Evolutionary conservation across 2,888 invertebrate species (phyloP), one percentile per base, ranked within the genome.

Genomic region (Pollenia amentaria): DNA sequence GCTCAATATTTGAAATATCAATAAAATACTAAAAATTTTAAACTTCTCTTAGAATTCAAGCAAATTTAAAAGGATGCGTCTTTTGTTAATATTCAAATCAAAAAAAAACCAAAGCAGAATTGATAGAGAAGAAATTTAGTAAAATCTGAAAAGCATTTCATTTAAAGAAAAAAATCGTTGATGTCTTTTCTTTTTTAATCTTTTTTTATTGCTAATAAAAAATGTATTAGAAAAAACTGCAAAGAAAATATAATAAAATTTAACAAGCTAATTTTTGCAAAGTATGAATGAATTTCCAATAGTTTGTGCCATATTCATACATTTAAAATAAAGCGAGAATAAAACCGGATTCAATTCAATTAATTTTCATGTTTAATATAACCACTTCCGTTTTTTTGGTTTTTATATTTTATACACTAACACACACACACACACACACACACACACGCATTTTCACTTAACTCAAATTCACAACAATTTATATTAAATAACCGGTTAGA

Each of bases 281-380:
- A 65, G 12, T 48, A 60, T 64, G 38, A 40, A 53, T 16, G 18
- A 38, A 69, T 62, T 60, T 48, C 16, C 51, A 65, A 60, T 55
- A 44, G 69, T 6, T 38, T 44, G 12, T 60, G n/a, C 40, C 69
- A 65, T 64, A 46, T 62, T 73, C 40, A 60, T 57, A 51, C 57
- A 67, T 51, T 57, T 69, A 3, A 65, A 73, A 77, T 72, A 64
- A 83, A 64, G 55, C 14, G 42, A 85, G 80, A 62, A 72, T 72
- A 79, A 80, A 86, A 85, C 72, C 69, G 76, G 69, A 85, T 75
- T 40, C 84, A 85, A 87, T 84, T 81, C 81, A 87, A 88, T 89
- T 89, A 87, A 87, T 89, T 87, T 88, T 85, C 87, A 89, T 88
- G 79, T 79, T 83, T 85, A 87, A 88, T 87, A 72, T 67, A 83